Conservation (phyloP, 2,888 invertebrate genomes). For the Luperina nickerlii region DNA sequence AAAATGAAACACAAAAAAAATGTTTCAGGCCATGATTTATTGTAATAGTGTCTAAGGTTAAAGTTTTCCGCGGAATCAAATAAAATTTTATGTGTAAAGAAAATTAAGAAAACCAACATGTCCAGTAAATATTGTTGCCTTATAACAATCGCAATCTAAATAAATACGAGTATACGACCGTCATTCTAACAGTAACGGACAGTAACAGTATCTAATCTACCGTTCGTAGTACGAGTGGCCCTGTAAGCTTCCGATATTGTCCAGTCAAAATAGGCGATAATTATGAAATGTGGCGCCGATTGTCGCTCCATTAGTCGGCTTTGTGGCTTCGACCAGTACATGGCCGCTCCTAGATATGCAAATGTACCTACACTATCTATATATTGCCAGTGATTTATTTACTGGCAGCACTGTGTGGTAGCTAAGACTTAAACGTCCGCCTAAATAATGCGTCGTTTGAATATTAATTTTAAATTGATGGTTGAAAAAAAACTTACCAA, state of each 20-base stretch:
- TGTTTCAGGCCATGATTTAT: neutral
- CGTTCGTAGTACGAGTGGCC: conserved; percentile 68
- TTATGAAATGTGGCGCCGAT: conserved; percentile 89
- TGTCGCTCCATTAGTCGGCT: conserved; percentile 87
- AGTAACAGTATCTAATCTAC: conserved; percentile 72
- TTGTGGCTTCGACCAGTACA: conserved; percentile 80
- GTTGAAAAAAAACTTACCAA: conserved; percentile 52
- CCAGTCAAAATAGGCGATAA: conserved; percentile 89
- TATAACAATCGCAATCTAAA: conserved; percentile 26
- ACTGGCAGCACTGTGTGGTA: conserved; percentile 51
- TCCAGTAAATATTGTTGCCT: neutral
- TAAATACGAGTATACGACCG: conserved; percentile 32
- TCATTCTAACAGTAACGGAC: conserved; percentile 46
- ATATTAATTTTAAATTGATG: conserved; percentile 39
- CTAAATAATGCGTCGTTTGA: conserved; percentile 44
- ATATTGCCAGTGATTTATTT: conserved; percentile 64
- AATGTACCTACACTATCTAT: conserved; percentile 75
- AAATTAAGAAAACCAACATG: conserved; percentile 1
- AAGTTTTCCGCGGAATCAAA: neutral
- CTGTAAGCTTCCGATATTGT: conserved; percentile 84
- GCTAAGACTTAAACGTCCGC: conserved; percentile 50
- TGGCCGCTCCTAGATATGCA: conserved; percentile 82
- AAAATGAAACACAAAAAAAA: neutral
- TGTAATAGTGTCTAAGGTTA: neutral
- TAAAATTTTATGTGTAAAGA: neutral